These are phyloP conservation scores for Serrognathus titanus DNA, from an alignment of 2,888 invertebrate species.

Conservation along the genomic window DNA sequence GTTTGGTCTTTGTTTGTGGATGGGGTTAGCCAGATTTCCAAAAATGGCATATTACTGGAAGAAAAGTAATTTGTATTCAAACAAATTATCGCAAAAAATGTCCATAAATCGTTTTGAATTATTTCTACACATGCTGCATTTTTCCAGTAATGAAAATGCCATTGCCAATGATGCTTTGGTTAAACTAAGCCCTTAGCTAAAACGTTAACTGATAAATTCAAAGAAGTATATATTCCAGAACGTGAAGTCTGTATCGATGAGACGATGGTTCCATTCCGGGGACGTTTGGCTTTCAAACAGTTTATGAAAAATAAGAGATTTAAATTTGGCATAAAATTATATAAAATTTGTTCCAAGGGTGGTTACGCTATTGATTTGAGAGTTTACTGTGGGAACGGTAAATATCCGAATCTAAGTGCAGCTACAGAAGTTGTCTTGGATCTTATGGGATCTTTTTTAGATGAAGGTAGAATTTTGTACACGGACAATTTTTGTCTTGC, in stretches of 20 bases:
- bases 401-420: conserved; percentile 1
- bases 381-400: too few relatives aligned
- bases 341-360: conserved; percentile 11
- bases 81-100: conserved; percentile 9
- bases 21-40: conserved; percentile 22
- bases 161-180: conserved; percentile 9
- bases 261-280: conserved; percentile 33
- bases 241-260: conserved; percentile 29
- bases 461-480: conserved; percentile 26
- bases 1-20: conserved; percentile 23
- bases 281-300: conserved; percentile 27
- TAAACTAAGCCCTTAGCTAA: conserved; percentile 19
- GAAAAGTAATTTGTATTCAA: conserved; percentile 12
- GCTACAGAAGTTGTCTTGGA: conserved; percentile 25
- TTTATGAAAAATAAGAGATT: conserved; percentile 24
- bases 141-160: conserved; percentile 20
- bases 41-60: conserved; percentile 18
- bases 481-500: conserved; percentile 30
- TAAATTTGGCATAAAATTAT: conserved; percentile 30
- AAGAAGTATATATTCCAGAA: conserved; percentile 23
- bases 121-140: conserved; percentile 17
- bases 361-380: conserved; percentile 8
- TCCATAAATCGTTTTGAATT: conserved; percentile 17
- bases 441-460: conserved; percentile 24
- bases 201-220: conserved; percentile 22